Base-by-base conservation (phyloP, 1,140 invertebrate species). In the Diuraphis noxia region DNA sequence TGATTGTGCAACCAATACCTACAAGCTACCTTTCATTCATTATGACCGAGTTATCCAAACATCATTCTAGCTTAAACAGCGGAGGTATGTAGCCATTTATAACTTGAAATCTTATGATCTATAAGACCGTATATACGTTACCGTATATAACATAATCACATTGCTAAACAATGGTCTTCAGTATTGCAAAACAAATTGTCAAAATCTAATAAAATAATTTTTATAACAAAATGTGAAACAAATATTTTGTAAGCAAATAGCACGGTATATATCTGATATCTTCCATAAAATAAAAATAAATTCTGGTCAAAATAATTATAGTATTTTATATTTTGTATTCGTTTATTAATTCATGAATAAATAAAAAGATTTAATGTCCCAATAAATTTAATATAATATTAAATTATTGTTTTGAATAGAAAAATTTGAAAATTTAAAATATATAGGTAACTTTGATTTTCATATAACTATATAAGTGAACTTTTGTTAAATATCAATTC, bases 71-170 rank as follows among this genome's bases (percentile, higher is more conserved):
- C 41, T 49, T 85, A 49, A 85, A 34, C 84, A 49, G 21, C 17
- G 19, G n/a, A n/a, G 19, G 49, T 56, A 21, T 52, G 23, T 30
- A 87, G 30, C 34, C 85, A 52, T 52, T 52, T 87, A 38, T 10
- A 87, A 21, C 56, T 87, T 34, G 49, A 87, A 52, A 52, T 87
- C 23, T 52, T 34, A 87, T 87, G 85, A 87, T 87, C 85, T 87
- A 56, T 87, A 52, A 9, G 19, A 38, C 36, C 36, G 9, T 46
- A n/a, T n/a, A n/a, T n/a, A n/a, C n/a, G n/a, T n/a, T n/a, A n/a
- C n/a, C 43, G n/a, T n/a, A 19, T 25, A 23, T 46, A n/a, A n/a
- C n/a, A n/a, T n/a, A 19, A 49, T 41, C 43, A n/a, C n/a, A 85
- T 85, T 9, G 23, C 49, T 36, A 43, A 23, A 36, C n/a, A 52